A percentile compares a stretch with the other conserved stretches of the same genome.
Conservation (phyloP, 1,140 invertebrate species). For the Drosophila kurseongensis region DNA sequence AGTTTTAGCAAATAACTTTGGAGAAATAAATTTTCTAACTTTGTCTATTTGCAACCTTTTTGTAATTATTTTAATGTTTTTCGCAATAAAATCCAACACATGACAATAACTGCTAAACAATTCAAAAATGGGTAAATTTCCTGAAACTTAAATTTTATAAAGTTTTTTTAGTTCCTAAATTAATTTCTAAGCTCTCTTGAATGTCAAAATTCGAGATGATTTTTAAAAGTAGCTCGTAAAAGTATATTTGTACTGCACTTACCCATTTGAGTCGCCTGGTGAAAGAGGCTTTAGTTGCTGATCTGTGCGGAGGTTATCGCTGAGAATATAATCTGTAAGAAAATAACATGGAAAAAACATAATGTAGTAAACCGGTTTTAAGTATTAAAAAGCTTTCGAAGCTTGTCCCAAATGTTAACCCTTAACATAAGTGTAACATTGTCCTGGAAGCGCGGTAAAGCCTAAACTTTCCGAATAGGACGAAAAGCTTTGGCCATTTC, state of each 20-base stretch:
- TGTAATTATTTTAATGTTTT: no score
- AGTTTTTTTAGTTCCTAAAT: no score
- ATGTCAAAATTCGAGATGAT: constrained; percentile 3
- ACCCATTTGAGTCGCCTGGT: constrained; percentile 78
- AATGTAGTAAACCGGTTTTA: background rate
- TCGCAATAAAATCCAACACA: no score
- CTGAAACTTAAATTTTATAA: no score
- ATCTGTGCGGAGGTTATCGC: constrained; percentile 76
- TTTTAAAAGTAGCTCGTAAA: background rate
- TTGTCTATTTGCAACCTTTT: no score
- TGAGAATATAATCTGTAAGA: constrained; percentile 77
- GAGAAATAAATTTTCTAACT: no score
- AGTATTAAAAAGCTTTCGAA: constrained; percentile 27
- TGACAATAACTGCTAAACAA: no score
- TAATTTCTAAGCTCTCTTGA: background rate
- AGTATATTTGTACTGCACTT: constrained; percentile 37
- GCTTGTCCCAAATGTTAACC: constrained; percentile 4
- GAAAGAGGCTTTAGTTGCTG: constrained; percentile 76
- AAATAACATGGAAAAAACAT: background rate
- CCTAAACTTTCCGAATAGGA: background rate
- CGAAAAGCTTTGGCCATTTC: constrained; percentile 15
- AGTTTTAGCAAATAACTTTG: no score
- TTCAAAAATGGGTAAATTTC: no score
- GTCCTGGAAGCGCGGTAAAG: background rate
- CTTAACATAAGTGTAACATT: background rate